Conservation (phyloP, 2,797 vertebrate genomes). For the Anas acuta region DNA sequence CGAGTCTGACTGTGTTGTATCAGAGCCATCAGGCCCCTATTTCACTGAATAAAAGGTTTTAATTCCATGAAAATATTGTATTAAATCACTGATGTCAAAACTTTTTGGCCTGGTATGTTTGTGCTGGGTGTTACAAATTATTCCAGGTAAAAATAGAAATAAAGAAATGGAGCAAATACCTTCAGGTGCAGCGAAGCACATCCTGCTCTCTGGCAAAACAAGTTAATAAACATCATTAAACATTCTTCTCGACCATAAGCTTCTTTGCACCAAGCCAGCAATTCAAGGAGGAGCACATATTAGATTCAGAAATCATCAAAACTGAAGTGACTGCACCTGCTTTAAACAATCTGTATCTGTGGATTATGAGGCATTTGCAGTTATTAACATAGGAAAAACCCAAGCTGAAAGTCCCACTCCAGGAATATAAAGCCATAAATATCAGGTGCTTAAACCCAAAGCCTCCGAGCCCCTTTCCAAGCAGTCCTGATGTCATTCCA, state of each 20-base stretch:
- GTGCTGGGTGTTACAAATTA: neutral
- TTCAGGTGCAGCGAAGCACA: neutral
- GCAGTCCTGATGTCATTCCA: neutral
- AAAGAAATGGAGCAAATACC: neutral
- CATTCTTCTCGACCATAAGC: neutral
- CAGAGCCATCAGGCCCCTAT: neutral
- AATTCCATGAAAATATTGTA: neutral
- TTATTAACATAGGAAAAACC: neutral
- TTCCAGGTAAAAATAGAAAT: neutral
- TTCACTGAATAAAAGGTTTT: neutral
- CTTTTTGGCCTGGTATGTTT: neutral
- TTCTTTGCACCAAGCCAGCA: neutral
- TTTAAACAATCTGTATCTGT: neutral
- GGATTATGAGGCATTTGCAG: neutral
- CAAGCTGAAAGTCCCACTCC: neutral
- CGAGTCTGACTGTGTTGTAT: neutral
- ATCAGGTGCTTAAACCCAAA: neutral
- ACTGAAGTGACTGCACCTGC: neutral
- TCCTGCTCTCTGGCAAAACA: neutral
- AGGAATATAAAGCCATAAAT: neutral
- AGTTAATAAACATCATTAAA: neutral
- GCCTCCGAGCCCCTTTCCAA: neutral
- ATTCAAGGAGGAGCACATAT: neutral
- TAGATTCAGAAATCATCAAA: neutral
- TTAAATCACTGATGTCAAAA: neutral